phyloP scores from a whole-genome alignment of 2,888 invertebrate species.

The Athrips mouffetella region DNA sequence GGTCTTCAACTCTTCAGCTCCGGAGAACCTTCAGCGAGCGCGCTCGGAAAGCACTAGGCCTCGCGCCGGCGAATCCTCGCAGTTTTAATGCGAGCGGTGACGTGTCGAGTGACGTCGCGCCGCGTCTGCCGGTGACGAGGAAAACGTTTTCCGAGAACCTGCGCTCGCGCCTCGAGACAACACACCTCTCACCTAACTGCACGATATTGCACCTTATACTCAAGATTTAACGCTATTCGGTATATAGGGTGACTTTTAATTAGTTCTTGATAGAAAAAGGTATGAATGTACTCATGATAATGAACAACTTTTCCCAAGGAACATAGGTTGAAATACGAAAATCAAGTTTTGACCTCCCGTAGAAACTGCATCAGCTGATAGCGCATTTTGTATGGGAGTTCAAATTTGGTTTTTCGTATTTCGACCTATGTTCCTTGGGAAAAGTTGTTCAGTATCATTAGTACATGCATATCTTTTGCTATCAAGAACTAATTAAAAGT shows the following conservation, averaged over 20 bases:
- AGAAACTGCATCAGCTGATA: too few relatives aligned
- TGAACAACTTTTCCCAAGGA: too few relatives aligned
- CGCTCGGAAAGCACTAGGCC: conserved; percentile 47
- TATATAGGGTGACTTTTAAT: neutral
- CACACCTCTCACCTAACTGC: neutral
- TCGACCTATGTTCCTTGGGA: too few relatives aligned
- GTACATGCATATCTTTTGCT: too few relatives aligned
- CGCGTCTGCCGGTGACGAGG: conserved; percentile 45
- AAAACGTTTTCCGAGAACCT: conserved; percentile 71
- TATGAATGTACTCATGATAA: too few relatives aligned
- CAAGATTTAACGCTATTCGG: neutral
- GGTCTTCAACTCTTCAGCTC: conserved; percentile 5
- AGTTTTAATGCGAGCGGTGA: conserved; percentile 63
- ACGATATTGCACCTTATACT: neutral
- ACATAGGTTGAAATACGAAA: too few relatives aligned
- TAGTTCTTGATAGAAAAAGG: too few relatives aligned
- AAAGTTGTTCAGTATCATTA: too few relatives aligned
- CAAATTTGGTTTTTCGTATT: too few relatives aligned
- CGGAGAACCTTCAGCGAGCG: conserved; percentile 12
- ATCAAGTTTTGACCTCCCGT: too few relatives aligned
- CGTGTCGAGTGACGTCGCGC: conserved; percentile 57
- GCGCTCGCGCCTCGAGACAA: neutral
- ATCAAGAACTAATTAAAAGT: too few relatives aligned
- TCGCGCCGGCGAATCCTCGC: conserved; percentile 44
- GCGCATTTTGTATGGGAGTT: too few relatives aligned